Evolutionary conservation across 2,113 vertebrate species (phyloP).

Genomic region (Caloenas nicobarica): DNA sequence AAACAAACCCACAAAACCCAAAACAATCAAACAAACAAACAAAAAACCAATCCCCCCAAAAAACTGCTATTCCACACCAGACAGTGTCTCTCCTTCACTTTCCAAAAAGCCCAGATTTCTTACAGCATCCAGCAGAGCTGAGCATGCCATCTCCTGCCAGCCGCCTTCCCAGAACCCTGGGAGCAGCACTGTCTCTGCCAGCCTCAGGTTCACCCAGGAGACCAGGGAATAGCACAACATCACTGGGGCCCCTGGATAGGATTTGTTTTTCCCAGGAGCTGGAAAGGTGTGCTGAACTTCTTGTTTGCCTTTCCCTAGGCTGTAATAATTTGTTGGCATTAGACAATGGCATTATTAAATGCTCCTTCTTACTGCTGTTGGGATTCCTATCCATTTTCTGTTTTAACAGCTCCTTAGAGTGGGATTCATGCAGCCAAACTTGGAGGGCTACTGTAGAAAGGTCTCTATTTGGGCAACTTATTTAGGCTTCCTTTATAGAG

Average conservation of each 20-base stretch:
- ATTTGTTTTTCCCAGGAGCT: not conserved
- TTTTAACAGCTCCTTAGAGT: not conserved
- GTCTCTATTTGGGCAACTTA: not conserved
- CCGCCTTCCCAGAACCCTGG: not conserved
- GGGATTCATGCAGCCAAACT: not conserved
- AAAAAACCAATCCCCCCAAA: too few relatives aligned
- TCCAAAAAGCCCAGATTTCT: not conserved
- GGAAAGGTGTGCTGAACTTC: not conserved
- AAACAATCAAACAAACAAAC: not conserved
- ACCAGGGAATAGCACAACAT: not conserved
- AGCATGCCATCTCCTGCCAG: rapidly evolving
- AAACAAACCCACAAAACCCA: not conserved
- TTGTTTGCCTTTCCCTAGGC: not conserved
- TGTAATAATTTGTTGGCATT: not conserved
- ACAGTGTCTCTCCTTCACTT: not conserved
- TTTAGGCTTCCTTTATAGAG: not conserved
- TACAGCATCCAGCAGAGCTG: not conserved
- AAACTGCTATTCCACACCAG: not conserved
- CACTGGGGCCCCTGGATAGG: not conserved
- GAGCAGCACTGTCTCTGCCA: not conserved
- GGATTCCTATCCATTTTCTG: not conserved
- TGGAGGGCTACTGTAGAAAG: not conserved
- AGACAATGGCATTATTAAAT: not conserved
- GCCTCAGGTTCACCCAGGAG: not conserved
- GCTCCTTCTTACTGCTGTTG: not conserved